phyloP scores from a whole-genome alignment of 1,140 invertebrate genomes.

The Drosophila orosa region DNA sequence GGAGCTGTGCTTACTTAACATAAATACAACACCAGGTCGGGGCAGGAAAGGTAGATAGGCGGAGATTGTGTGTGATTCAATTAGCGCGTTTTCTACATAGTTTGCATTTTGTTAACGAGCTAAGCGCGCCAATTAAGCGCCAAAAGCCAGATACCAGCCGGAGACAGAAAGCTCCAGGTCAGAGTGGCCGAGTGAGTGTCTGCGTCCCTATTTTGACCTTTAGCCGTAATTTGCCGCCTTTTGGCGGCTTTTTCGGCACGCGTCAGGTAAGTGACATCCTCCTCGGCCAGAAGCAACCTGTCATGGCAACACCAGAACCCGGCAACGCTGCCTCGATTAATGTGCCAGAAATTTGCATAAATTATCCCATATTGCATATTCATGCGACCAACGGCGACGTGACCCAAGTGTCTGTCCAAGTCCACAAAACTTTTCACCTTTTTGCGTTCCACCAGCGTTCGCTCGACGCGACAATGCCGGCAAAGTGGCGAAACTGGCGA shows the following conservation, averaged over 20 bases:
- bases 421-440: constrained; percentile 34
- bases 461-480: constrained; percentile 29
- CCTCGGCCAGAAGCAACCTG: background rate
- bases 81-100: constrained; percentile 72
- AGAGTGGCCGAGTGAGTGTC: constrained; percentile 8
- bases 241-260: constrained; percentile 44
- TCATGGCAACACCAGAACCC: constrained; percentile 7
- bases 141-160: constrained; percentile 18
- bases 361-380: constrained; percentile 85
- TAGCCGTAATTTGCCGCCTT: constrained; percentile 70
- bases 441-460: constrained; percentile 5
- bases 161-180: constrained; percentile 8
- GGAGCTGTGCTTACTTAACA: constrained; percentile 30
- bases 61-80: constrained; percentile 62
- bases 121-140: constrained; percentile 80
- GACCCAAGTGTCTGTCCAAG: constrained; percentile 56
- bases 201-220: constrained; percentile 72
- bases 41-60: constrained; percentile 7
- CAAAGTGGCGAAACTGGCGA: constrained; percentile 23
- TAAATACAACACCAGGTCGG: constrained; percentile 30
- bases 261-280: constrained; percentile 34
- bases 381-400: constrained; percentile 68
- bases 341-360: constrained; percentile 84
- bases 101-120: constrained; percentile 78
- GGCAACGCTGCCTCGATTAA: constrained; percentile 78